These are phyloP conservation scores for Electrophaes corylata DNA, from an alignment of 2,888 invertebrate genomes.

Conservation along the genomic window DNA sequence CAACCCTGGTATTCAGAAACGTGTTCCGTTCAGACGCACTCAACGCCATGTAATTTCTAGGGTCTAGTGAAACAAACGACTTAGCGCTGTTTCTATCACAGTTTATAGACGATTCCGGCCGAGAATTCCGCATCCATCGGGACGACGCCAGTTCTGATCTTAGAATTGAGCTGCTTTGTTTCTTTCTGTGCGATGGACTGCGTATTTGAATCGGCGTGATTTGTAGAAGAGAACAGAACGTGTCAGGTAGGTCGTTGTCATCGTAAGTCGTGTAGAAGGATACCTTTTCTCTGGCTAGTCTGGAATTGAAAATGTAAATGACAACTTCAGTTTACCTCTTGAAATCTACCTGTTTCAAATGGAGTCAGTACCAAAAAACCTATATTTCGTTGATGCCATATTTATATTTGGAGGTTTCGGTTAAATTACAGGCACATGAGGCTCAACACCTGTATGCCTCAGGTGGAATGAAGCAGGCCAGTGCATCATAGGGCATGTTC, in stretches of 20 bases:
- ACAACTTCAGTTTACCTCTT: no score
- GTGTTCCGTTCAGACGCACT: slow-evolving; percentile 66
- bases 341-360: no score
- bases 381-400: no score
- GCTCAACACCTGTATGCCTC: no score
- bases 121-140: slow-evolving; percentile 72
- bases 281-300: slow-evolving; percentile 56
- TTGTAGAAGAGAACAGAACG: slow-evolving; percentile 74
- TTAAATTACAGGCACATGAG: no score
- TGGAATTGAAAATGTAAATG: slow-evolving; percentile 4
- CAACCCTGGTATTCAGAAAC: slow-evolving; percentile 60
- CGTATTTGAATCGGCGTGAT: slow-evolving; percentile 75
- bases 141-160: slow-evolving; percentile 78
- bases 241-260: slow-evolving; percentile 60
- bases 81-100: slow-evolving; percentile 79
- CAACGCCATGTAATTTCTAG: slow-evolving; percentile 61
- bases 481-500: no score
- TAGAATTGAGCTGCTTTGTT: slow-evolving; percentile 67
- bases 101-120: slow-evolving; percentile 73
- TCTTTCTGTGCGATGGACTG: slow-evolving; percentile 66
- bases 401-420: no score
- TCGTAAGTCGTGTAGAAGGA: slow-evolving; percentile 56
- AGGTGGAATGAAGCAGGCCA: no score
- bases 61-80: slow-evolving; percentile 74
- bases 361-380: no score